These are phyloP conservation scores for Lepeophtheirus salmonis DNA, from an alignment of 1,140 invertebrate species.

Conservation along the genomic window DNA sequence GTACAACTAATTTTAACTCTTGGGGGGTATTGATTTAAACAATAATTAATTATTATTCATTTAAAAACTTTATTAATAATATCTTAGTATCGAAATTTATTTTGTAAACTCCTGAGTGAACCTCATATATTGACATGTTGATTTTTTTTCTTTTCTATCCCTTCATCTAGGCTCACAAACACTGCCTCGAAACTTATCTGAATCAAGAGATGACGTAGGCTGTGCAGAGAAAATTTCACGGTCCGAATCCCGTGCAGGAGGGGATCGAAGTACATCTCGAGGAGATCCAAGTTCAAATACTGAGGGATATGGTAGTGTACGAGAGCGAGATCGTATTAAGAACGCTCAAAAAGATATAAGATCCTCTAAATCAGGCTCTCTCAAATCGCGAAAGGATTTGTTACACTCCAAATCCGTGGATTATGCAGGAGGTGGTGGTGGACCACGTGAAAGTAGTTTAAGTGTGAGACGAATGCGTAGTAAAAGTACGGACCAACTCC, in stretches of 20 bases:
- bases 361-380: constrained; percentile 4
- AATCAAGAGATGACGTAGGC: constrained; percentile 4
- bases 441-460: constrained; percentile 37
- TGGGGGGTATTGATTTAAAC: too few relatives aligned
- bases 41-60: too few relatives aligned
- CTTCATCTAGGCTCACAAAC: constrained; percentile 7
- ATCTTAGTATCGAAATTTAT: too few relatives aligned
- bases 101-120: too few relatives aligned
- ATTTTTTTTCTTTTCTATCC: neutral
- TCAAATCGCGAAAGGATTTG: constrained; percentile 28
- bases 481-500: constrained; percentile 60
- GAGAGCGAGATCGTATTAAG: neutral
- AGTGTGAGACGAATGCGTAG: constrained; percentile 37
- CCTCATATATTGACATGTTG: too few relatives aligned
- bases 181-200: constrained; percentile 2
- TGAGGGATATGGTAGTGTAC: neutral
- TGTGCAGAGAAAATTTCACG: neutral
- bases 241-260: neutral
- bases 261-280: neutral
- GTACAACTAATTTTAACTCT: too few relatives aligned
- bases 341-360: neutral
- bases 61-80: too few relatives aligned
- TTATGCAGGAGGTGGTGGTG: constrained; percentile 41
- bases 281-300: neutral
- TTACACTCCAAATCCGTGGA: constrained; percentile 43